These are phyloP conservation scores for Melospiza melodia DNA, from an alignment of 2,113 vertebrate genomes.

Conservation along the genomic window DNA sequence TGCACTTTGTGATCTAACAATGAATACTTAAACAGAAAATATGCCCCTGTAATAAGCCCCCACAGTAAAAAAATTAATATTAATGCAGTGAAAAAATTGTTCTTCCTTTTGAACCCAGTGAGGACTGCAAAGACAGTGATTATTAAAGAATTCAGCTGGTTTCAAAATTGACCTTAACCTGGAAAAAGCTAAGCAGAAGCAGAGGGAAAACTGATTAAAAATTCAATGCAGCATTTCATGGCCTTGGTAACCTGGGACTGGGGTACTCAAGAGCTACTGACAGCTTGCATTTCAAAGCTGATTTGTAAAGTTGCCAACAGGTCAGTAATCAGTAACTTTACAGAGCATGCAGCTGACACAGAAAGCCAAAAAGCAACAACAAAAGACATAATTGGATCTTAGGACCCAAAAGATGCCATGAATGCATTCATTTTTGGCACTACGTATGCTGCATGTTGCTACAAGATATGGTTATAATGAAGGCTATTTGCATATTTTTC, in stretches of 20 bases:
- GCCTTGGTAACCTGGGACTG: conserved; percentile 32
- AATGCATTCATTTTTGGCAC: conserved; percentile 64
- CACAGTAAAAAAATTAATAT: conserved; percentile 69
- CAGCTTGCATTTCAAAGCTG: conserved; percentile 35
- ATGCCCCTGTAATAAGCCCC: conserved; percentile 52
- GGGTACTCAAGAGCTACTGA: conserved; percentile 23
- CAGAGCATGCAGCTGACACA: conserved; percentile 49
- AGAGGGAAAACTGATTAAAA: conserved; percentile 52
- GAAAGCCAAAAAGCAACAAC: conserved; percentile 34
- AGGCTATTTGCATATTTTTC: conserved; percentile 66
- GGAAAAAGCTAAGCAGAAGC: conserved; percentile 52
- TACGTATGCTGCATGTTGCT: conserved; percentile 33
- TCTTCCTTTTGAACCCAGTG: conserved; percentile 57
- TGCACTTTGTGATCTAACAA: neutral
- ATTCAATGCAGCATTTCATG: conserved; percentile 47
- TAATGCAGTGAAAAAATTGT: conserved; percentile 53
- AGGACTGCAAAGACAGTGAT: conserved; percentile 42
- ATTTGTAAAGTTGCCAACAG: conserved; percentile 49
- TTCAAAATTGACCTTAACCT: conserved; percentile 67
- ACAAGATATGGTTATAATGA: conserved; percentile 67
- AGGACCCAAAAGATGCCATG: conserved; percentile 18
- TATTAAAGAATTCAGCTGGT: conserved; percentile 34
- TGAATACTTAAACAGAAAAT: conserved; percentile 68
- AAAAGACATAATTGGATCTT: conserved; percentile 23
- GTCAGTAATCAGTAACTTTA: conserved; percentile 51